Evolutionary conservation across 2,113 vertebrate genomes (phyloP), one percentile per base, ranked within the genome.

Genomic region (Morone saxatilis): DNA sequence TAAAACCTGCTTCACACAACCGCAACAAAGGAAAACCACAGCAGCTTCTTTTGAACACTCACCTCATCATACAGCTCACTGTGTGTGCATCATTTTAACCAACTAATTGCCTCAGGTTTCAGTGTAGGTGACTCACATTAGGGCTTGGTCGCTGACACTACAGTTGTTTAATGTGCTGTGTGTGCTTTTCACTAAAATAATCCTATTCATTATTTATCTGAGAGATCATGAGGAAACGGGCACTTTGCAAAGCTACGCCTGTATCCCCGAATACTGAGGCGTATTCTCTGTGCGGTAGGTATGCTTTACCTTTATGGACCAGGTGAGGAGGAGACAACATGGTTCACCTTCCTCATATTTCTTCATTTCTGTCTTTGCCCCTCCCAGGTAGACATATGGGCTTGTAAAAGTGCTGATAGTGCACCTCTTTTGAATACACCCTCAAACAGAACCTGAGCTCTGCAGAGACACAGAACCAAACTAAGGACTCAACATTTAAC

Each of bases 101-200:
- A 22, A 93, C 91, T 92, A 92, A 90, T 90, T 90, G 61, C 45
- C 63, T 90, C 38, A 6, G 31, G 3, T 80, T 61, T 65, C 14
- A 72, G 45, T n/a, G 12, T 3, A 69, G 40, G 4, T 83, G 73
- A 87, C 71, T 87, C 74, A 85, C 73, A 41, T 40, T 12, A 50
- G 48, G 72, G 56, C 20, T 72, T 68, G 74, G 61, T 67, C 69
- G 45, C 36, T 54, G 6, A 38, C 22, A 16, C n/a, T 7, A 17
- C 43, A 53, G 43, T 31, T 31, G 31, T 31, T 31, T 13, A 9
- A 48, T n/a, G 54, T 69, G 14, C 40, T 67, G 14, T 38, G 11
- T 73, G 19, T 43, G 54, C 22, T 60, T 12, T 25, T 70, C 36
- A 71, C 61, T 76, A 13, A 76, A 73, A 53, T 25, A 45, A 48